Evolutionary conservation across 2,888 invertebrate species (phyloP).

Genomic region (Dermolepida albohirtum): DNA sequence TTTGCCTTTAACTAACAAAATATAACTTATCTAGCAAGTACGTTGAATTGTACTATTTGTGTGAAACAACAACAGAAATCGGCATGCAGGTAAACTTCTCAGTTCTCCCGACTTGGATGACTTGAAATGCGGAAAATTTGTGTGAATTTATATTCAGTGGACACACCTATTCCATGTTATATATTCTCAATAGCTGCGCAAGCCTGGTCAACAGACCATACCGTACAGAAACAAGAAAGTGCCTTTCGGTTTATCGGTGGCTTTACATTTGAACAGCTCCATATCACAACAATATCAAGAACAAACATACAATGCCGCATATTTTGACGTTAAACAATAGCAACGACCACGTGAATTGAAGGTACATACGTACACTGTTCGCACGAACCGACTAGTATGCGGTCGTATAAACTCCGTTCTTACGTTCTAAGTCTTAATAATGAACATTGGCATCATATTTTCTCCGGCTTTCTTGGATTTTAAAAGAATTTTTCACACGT

Average conservation of each 20-base stretch:
- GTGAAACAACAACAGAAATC: conserved; percentile 30
- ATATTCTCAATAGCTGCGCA: conserved; percentile 52
- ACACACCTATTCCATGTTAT: conserved; percentile 57
- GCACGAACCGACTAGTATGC: too few species aligned
- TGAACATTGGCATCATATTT: too few species aligned
- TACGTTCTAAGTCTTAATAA: too few species aligned
- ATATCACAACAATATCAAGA: conserved; percentile 45
- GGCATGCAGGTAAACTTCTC: conserved; percentile 46
- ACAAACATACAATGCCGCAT: too few species aligned
- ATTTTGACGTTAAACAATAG: too few species aligned
- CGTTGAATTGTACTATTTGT: conserved; percentile 12
- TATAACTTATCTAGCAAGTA: too few species aligned
- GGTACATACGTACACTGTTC: too few species aligned
- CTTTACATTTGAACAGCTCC: conserved; percentile 41
- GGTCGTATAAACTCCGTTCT: too few species aligned
- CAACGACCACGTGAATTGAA: too few species aligned
- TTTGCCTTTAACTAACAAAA: too few species aligned
- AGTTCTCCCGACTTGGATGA: conserved; percentile 45
- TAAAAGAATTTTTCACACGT: too few species aligned
- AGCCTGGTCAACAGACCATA: conserved; percentile 50
- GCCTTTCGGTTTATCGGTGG: conserved; percentile 48
- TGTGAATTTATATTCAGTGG: conserved; percentile 57
- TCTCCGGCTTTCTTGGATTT: too few species aligned
- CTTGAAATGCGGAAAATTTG: conserved; percentile 53
- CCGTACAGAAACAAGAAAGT: conserved; percentile 45